A percentile compares a stretch with the other conserved stretches of the same genome.
Conservation (phyloP, 2,797 vertebrate genomes). For the Uromys caudimaculatus region DNA sequence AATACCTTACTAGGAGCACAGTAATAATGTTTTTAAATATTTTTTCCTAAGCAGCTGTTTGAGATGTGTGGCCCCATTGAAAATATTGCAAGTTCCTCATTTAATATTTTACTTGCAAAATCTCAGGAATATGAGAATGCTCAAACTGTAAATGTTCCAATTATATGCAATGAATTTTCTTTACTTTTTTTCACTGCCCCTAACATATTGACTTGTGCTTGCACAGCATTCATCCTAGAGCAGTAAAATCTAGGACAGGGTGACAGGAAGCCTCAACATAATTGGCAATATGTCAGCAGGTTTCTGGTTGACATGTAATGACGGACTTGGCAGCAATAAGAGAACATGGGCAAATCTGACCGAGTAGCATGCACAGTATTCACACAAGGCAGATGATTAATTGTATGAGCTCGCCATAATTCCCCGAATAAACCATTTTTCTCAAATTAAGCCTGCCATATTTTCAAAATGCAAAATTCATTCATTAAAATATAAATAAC, state of each 20-base stretch:
- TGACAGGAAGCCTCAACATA: conserved; percentile 59
- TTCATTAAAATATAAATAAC: not conserved
- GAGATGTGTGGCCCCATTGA: not conserved
- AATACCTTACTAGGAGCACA: not conserved
- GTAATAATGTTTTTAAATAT: not conserved
- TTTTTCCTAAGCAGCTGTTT: not conserved
- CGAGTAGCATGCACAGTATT: not conserved
- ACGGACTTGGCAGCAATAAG: not conserved
- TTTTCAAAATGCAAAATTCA: conserved; percentile 17
- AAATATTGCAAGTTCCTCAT: not conserved
- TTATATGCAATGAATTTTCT: conserved; percentile 31
- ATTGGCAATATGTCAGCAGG: conserved; percentile 63
- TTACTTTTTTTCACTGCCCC: not conserved
- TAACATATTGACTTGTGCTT: conserved; percentile 6
- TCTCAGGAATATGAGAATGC: not conserved
- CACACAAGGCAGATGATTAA: not conserved
- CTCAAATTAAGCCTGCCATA: not conserved
- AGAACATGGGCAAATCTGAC: not conserved
- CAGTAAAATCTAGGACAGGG: conserved; percentile 41
- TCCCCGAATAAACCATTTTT: not conserved
- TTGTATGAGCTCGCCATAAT: not conserved
- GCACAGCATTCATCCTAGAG: conserved; percentile 27
- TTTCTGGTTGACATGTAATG: conserved; percentile 23
- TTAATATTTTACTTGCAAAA: conserved; percentile 32
- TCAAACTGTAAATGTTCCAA: not conserved